Base-by-base conservation (phyloP, 1,140 invertebrate species). In the Uloborus diversus region DNA sequence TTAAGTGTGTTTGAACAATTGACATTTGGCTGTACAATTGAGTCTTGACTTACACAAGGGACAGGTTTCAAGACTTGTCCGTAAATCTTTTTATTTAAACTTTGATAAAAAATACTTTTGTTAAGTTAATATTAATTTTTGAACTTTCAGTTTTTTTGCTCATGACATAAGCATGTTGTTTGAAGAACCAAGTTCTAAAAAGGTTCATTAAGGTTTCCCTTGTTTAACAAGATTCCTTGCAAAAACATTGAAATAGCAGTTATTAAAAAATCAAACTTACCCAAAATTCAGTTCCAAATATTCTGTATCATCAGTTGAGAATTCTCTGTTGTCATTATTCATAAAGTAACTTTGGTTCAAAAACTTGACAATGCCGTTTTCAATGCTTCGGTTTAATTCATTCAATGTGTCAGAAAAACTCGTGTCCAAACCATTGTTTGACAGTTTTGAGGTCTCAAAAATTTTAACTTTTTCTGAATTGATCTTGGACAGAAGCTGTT, bases 281-380 rank as follows among this genome's bases (percentile, higher is more conserved):
- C 49, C 37, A 42, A 42, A 17, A 64, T 75, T 51, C n/a, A 51
- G 9, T 28, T 37, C 32, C 27, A 75, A 37, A 35, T 75, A 64
- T 25, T 75, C 37, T n/a, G 49, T 56, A 37, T 78, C 59, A 53
- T 78, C 47, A n/a, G 49, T 7, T 9, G 37, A 42, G 37, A 64
- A 64, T 14, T 66, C 42, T 23, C 66, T 51, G 20, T 56, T 27
- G 20, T 28, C 30, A 32, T 53, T n/a, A 14, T 20, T 37, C 13
- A 56, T 7, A 66, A 78, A 78, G 30, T 78, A 78, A 37, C 57
- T 65, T 23, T 66, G 47, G 13, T 78, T 66, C 13, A 78, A 30
- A 57, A 65, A 78, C n/a, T 65, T 78, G 4, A 78, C 11, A 20
- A 78, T 33, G 4, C 73, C 73, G 56, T 57, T 27, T 56, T 78